Evolutionary conservation across 2,888 invertebrate species (phyloP).

Genomic region (Myopa tessellatipennis): DNA sequence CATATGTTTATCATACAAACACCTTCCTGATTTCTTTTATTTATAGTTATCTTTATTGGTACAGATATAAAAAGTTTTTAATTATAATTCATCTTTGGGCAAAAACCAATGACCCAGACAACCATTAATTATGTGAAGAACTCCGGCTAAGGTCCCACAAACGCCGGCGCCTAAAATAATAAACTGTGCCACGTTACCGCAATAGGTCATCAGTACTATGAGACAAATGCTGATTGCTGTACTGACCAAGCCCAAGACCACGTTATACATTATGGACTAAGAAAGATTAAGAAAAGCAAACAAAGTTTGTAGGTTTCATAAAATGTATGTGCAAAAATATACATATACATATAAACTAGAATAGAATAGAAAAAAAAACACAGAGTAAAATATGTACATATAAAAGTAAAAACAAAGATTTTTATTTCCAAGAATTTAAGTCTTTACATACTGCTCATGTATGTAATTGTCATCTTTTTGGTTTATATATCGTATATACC

Average conservation of each 20-base stretch:
- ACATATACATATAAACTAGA: no score
- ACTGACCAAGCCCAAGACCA: constrained; percentile 41
- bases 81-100: constrained; percentile 44
- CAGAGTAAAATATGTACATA: no score
- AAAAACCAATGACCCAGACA: constrained; percentile 39
- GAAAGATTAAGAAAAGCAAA: neutral
- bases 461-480: no score
- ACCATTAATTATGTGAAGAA: constrained; percentile 45
- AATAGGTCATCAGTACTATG: constrained; percentile 39
- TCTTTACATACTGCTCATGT: neutral
- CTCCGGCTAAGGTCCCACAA: constrained; percentile 23
- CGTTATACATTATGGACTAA: constrained; percentile 48
- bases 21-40: neutral
- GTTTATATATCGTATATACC: no score
- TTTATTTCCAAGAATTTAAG: neutral
- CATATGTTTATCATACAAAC: no score
- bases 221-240: constrained; percentile 21
- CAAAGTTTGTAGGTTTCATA: no score
- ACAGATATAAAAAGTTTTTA: neutral
- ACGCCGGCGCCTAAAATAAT: constrained; percentile 39
- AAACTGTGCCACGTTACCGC: constrained; percentile 31
- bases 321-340: no score
- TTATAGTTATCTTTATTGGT: neutral
- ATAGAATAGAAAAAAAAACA: no score
- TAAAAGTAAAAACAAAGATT: no score